A percentile compares a stretch with the other conserved stretches of the same genome.
Conservation (phyloP, 2,113 vertebrate species). For the Paraplagusia blochii region DNA sequence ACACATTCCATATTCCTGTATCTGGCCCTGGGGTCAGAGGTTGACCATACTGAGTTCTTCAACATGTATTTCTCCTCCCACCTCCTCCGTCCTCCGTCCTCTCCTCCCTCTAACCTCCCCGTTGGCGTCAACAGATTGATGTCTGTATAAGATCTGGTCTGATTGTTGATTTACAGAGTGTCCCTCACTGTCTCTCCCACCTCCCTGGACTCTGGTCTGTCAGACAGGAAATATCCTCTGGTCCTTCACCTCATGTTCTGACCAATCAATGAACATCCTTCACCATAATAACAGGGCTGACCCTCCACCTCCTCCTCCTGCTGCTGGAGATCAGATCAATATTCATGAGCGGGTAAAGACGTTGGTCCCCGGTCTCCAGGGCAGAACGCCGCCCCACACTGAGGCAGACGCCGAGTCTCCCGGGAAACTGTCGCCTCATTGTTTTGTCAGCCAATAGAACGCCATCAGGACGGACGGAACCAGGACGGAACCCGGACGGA, state of each 20-base stretch:
- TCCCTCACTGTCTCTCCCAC: too few species aligned
- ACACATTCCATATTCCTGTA: too few species aligned
- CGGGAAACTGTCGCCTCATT: slow-evolving; percentile 39
- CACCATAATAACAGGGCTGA: slow-evolving; percentile 17
- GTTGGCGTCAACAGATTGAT: too few species aligned
- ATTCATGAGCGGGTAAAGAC: slow-evolving; percentile 42
- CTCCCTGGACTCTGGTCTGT: too few species aligned
- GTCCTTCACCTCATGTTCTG: not conserved
- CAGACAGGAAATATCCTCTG: too few species aligned
- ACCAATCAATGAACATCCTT: slow-evolving; percentile 29
- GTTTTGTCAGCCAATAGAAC: slow-evolving; percentile 37
- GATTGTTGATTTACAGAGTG: too few species aligned
- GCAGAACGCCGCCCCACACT: slow-evolving; percentile 33
- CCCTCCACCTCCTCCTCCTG: slow-evolving; percentile 9
- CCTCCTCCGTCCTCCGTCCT: too few species aligned
- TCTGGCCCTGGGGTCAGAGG: too few species aligned
- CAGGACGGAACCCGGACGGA: slow-evolving; percentile 29
- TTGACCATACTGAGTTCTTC: too few species aligned
- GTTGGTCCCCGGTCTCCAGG: slow-evolving; percentile 37
- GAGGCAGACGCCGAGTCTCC: slow-evolving; percentile 48
- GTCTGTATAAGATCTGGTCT: too few species aligned
- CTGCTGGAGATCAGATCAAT: slow-evolving; percentile 42
- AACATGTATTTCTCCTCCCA: too few species aligned
- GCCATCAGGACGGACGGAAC: slow-evolving; percentile 29
- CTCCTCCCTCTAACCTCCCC: too few species aligned